Conservation (phyloP, 2,888 invertebrate species). For the Mythimna loreyi region DNA sequence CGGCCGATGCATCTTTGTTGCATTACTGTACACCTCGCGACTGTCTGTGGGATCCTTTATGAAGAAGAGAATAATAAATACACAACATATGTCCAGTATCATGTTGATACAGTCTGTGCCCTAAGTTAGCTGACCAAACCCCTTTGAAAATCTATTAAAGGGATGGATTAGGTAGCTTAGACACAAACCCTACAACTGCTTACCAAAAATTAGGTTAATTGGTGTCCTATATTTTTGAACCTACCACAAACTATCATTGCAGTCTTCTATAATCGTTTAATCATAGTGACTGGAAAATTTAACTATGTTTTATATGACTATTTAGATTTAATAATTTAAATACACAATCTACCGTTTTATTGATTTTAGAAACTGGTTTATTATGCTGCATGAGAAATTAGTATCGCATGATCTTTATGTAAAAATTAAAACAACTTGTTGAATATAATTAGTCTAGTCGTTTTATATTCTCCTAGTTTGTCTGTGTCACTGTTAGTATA, state of each 20-base stretch:
- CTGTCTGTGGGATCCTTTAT: not conserved
- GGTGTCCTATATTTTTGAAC: not conserved
- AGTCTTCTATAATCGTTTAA: not conserved
- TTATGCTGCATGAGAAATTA: constrained; percentile 32
- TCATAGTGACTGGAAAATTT: not conserved
- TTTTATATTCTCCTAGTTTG: constrained; percentile 6
- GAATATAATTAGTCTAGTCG: not conserved
- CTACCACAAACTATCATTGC: not conserved
- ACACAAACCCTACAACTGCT: too few relatives aligned
- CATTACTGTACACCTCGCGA: not conserved
- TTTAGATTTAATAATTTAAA: not conserved
- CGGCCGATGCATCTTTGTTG: too few relatives aligned
- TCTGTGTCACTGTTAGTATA: constrained; percentile 2
- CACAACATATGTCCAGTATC: not conserved
- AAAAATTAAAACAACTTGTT: constrained; percentile 26
- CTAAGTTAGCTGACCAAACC: too few relatives aligned
- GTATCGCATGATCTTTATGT: constrained; percentile 35
- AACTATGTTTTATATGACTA: not conserved
- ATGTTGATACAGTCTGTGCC: not conserved
- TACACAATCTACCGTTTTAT: constrained; percentile 27
- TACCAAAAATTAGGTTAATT: not conserved
- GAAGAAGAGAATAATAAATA: not conserved
- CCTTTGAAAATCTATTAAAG: too few relatives aligned
- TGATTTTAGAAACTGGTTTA: constrained; percentile 47
- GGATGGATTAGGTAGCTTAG: too few relatives aligned